phyloP scores from a whole-genome alignment of 2,888 invertebrate species.

The Drosophila fungiperda region DNA sequence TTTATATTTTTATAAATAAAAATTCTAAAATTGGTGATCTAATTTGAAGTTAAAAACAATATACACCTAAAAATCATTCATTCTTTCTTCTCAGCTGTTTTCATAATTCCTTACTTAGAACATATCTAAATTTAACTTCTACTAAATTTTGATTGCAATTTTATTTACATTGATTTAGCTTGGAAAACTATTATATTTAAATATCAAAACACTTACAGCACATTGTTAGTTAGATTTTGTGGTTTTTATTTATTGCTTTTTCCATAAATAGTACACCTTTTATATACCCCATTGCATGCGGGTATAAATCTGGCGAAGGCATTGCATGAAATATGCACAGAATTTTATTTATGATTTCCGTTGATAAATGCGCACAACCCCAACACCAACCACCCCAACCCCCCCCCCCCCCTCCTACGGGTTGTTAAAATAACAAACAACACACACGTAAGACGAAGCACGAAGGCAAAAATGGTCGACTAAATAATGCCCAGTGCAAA shows the following conservation, averaged over 20 bases:
- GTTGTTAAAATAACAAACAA: slow-evolving; percentile 39
- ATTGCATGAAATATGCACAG: slow-evolving; percentile 66
- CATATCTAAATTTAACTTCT: neutral
- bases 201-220: neutral
- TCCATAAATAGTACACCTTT: neutral
- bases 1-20: neutral
- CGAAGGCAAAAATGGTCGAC: neutral
- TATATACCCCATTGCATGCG: slow-evolving; percentile 29
- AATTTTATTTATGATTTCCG: slow-evolving; percentile 81
- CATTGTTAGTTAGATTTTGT: neutral
- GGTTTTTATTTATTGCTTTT: neutral
- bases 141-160: neutral
- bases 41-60: no score
- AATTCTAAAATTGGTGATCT: no score
- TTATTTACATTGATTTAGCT: neutral
- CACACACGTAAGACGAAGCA: neutral
- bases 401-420: slow-evolving; percentile 21
- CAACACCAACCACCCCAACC: slow-evolving; percentile 31
- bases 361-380: slow-evolving; percentile 68
- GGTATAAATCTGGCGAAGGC: slow-evolving; percentile 12
- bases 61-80: no score
- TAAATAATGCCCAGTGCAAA: slow-evolving; percentile 6
- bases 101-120: no score
- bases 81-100: neutral
- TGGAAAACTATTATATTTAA: neutral